phyloP scores from a whole-genome alignment of 2,113 vertebrate genomes.

The Okapia johnstoni region DNA sequence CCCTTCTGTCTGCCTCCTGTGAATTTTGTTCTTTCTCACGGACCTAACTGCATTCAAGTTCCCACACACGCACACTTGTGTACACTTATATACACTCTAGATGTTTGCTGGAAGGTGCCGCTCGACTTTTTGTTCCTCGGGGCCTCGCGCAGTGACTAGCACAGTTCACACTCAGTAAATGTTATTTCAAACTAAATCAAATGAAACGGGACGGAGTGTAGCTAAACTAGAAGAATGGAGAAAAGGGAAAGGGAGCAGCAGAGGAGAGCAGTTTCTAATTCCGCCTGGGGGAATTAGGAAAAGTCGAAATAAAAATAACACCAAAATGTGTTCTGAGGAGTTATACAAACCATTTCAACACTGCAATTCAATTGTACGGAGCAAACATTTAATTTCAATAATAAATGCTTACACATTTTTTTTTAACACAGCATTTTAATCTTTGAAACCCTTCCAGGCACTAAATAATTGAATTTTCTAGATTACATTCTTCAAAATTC shows the following conservation, averaged over 20 bases:
- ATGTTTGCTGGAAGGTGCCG: not conserved
- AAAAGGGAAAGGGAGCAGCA: not conserved
- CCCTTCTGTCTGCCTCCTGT: not conserved
- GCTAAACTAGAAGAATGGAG: not conserved
- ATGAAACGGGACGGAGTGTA: not conserved
- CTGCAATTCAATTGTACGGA: constrained; percentile 36
- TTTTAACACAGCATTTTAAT: constrained; percentile 55
- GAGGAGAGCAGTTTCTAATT: constrained; percentile 16
- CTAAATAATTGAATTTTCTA: constrained; percentile 70
- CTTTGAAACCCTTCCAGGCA: constrained; percentile 58
- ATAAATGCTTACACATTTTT: constrained; percentile 60
- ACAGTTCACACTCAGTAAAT: constrained; percentile 31
- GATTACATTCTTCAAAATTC: constrained; percentile 60
- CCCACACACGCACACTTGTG: not conserved
- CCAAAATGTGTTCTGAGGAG: constrained; percentile 3
- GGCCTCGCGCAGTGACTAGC: not conserved
- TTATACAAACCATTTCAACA: constrained; percentile 6
- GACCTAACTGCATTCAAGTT: not conserved
- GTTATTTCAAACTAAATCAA: constrained; percentile 43
- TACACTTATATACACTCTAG: fast-evolving
- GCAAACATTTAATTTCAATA: constrained; percentile 69
- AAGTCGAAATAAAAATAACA: constrained; percentile 21
- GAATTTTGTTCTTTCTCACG: not conserved
- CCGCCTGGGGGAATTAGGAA: not conserved
- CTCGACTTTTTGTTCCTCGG: not conserved